Evolutionary conservation across 2,797 vertebrate species (phyloP).

Genomic region (Melopsittacus undulatus): DNA sequence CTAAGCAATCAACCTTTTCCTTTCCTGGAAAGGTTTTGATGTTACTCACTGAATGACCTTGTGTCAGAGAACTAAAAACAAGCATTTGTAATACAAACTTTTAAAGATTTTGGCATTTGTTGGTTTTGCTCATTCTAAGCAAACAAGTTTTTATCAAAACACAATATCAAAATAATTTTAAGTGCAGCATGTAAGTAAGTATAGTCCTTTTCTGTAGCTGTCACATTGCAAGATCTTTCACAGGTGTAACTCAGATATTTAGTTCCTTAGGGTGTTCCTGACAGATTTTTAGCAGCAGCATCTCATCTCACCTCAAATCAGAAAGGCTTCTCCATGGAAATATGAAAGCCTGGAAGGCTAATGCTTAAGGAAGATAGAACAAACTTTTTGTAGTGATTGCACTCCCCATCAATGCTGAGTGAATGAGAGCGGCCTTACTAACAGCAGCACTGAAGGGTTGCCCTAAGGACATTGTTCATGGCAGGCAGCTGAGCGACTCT

Average conservation of each 20-base stretch:
- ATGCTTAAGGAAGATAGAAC: slow-evolving; percentile 24
- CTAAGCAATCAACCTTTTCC: background rate
- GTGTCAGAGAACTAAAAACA: background rate
- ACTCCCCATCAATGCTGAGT: background rate
- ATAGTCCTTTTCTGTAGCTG: background rate
- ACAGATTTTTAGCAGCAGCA: background rate
- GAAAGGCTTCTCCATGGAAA: slow-evolving; percentile 3
- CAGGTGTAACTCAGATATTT: slow-evolving; percentile 23
- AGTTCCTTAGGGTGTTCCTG: background rate
- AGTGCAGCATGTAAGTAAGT: background rate
- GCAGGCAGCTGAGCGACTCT: background rate
- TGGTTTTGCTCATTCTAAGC: background rate
- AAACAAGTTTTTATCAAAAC: background rate
- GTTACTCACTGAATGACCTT: background rate
- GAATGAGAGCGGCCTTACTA: background rate
- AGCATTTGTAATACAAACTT: background rate
- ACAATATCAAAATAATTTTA: background rate
- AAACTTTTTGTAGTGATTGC: slow-evolving; percentile 23
- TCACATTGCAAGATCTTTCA: background rate
- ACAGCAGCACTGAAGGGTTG: background rate
- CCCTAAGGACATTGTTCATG: background rate
- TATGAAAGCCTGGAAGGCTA: slow-evolving; percentile 8
- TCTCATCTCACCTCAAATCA: background rate
- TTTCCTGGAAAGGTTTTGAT: background rate
- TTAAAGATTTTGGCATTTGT: background rate